Conservation (phyloP, 2,888 invertebrate genomes). For the Zygogramma bicolorata region DNA sequence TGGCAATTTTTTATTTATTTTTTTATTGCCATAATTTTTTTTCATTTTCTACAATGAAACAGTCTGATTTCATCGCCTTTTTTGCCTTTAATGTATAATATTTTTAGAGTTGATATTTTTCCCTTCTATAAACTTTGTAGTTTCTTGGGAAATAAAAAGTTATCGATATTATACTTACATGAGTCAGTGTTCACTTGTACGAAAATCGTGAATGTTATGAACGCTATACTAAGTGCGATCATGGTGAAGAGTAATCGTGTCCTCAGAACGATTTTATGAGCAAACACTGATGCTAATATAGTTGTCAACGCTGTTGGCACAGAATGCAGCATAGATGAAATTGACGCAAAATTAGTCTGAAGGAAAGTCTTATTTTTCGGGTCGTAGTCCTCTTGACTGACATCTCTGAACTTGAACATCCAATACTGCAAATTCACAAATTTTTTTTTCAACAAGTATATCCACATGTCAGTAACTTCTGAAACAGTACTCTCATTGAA, state of each 20-base stretch:
- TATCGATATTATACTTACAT: neutral
- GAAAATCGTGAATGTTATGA: neutral
- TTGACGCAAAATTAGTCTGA: slow-evolving; percentile 3
- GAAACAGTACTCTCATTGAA: too few species aligned
- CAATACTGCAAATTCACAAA: slow-evolving; percentile 13
- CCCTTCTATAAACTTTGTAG: too few species aligned
- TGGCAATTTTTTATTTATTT: too few species aligned
- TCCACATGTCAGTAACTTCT: too few species aligned
- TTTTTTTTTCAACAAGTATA: too few species aligned
- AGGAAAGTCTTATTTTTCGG: neutral
- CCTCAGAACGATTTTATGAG: neutral
- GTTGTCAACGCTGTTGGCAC: neutral
- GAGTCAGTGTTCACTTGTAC: neutral
- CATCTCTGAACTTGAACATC: slow-evolving; percentile 17
- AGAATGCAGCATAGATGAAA: neutral
- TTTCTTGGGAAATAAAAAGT: too few species aligned
- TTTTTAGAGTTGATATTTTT: too few species aligned
- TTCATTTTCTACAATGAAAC: too few species aligned
- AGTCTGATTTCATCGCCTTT: too few species aligned
- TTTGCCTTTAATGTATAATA: too few species aligned
- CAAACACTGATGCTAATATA: neutral
- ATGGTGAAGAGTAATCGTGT: neutral
- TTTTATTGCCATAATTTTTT: too few species aligned
- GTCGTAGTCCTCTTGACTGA: neutral
- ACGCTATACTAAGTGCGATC: neutral